Conservation (phyloP, 2,113 vertebrate genomes). For the Astatoreochromis straeleni region DNA sequence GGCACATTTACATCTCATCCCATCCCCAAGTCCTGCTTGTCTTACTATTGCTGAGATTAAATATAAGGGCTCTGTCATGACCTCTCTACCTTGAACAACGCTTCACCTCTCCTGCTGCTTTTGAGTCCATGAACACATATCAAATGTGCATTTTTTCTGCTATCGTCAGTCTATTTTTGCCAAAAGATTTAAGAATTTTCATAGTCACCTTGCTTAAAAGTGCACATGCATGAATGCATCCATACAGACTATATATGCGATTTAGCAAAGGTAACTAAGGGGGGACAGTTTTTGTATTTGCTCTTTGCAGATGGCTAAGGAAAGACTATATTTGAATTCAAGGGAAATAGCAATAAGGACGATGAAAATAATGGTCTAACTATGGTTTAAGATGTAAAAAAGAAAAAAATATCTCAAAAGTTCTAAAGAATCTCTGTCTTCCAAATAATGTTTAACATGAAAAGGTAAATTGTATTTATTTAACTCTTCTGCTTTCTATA, state of each 20-base stretch:
- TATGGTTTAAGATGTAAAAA: conserved; percentile 62
- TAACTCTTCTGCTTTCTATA: conserved; percentile 69
- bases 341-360: conserved; percentile 71
- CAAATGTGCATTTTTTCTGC: background rate
- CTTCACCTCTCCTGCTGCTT: conserved; percentile 49
- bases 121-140: conserved; percentile 30
- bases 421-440: conserved; percentile 82
- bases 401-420: conserved; percentile 59
- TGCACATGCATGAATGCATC: background rate
- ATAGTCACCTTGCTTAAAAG: background rate
- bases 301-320: background rate
- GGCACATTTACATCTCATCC: background rate
- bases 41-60: conserved; percentile 48
- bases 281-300: background rate
- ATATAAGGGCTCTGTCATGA: conserved; percentile 69
- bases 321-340: conserved; percentile 10
- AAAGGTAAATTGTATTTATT: conserved; percentile 62
- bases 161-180: background rate
- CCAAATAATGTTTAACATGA: conserved; percentile 73
- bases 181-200: background rate
- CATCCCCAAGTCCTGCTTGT: conserved; percentile 16
- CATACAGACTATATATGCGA: background rate
- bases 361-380: conserved; percentile 67
- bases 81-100: conserved; percentile 52
- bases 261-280: background rate